Evolutionary conservation across 2,113 vertebrate species (phyloP).

Genomic region (Vulpes lagopus): DNA sequence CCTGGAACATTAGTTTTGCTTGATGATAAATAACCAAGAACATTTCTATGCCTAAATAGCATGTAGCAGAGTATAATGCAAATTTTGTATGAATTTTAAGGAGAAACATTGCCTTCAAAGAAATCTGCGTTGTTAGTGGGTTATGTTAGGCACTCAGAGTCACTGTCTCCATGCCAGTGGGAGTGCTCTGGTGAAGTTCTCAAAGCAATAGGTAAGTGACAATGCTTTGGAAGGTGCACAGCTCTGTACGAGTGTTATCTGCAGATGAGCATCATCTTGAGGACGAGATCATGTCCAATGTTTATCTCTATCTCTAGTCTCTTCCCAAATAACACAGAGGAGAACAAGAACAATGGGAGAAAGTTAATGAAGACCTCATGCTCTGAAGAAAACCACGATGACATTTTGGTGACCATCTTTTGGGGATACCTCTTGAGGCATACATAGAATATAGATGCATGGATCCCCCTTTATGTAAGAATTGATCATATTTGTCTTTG

Average conservation of each 20-base stretch:
- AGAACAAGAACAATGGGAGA: neutral
- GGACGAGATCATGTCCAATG: fast-evolving
- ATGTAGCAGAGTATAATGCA: neutral
- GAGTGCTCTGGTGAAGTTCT: neutral
- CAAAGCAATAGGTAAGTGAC: neutral
- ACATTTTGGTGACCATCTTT: neutral
- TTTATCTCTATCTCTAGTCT: neutral
- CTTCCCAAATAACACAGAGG: neutral
- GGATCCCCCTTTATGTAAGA: neutral
- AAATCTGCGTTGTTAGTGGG: neutral
- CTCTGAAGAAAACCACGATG: neutral
- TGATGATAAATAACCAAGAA: neutral
- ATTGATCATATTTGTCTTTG: neutral
- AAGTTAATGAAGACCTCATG: neutral
- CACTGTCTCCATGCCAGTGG: neutral
- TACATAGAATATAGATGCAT: fast-evolving
- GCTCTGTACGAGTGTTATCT: neutral
- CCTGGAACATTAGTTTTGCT: neutral
- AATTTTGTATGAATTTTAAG: neutral
- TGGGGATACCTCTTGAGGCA: neutral
- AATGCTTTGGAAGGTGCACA: fast-evolving
- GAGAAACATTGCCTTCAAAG: neutral
- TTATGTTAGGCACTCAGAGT: neutral
- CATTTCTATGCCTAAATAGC: neutral
- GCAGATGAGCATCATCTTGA: neutral